These are phyloP conservation scores for Sweltsa coloradensis DNA, from an alignment of 1,140 invertebrate species.

Conservation along the genomic window DNA sequence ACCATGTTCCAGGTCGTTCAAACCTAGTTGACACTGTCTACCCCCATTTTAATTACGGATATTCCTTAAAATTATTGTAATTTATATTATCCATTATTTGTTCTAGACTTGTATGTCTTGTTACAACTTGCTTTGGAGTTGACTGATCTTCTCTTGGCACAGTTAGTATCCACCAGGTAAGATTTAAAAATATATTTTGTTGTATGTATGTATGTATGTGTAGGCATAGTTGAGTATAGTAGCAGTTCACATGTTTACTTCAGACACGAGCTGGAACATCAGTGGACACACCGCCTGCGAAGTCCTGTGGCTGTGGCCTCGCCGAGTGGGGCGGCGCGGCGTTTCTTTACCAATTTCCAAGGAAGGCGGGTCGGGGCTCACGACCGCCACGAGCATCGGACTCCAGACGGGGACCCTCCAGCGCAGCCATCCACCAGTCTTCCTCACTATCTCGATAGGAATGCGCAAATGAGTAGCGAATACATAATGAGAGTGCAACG, in stretches of 20 bases:
- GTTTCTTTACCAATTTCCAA: background rate
- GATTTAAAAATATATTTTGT: no score
- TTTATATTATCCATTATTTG: background rate
- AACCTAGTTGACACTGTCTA: no score
- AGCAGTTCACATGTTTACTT: background rate
- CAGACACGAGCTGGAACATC: slow-evolving; percentile 14
- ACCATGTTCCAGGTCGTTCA: no score
- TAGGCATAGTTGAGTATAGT: no score
- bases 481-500: no score
- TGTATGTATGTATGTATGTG: no score
- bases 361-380: background rate
- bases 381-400: slow-evolving; percentile 9
- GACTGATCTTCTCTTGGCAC: slow-evolving; percentile 28
- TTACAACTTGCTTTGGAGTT: slow-evolving; percentile 29
- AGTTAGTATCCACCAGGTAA: slow-evolving; percentile 22
- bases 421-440: no score
- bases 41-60: background rate
- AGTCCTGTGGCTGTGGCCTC: slow-evolving; percentile 8
- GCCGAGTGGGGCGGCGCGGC: background rate
- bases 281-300: slow-evolving; percentile 9
- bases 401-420: no score
- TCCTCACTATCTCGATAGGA: no score
- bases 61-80: background rate
- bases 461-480: no score
- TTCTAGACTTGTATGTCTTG: slow-evolving; percentile 25